phyloP scores from a whole-genome alignment of 2,797 vertebrate genomes.

The Crypturellus tataupa region DNA sequence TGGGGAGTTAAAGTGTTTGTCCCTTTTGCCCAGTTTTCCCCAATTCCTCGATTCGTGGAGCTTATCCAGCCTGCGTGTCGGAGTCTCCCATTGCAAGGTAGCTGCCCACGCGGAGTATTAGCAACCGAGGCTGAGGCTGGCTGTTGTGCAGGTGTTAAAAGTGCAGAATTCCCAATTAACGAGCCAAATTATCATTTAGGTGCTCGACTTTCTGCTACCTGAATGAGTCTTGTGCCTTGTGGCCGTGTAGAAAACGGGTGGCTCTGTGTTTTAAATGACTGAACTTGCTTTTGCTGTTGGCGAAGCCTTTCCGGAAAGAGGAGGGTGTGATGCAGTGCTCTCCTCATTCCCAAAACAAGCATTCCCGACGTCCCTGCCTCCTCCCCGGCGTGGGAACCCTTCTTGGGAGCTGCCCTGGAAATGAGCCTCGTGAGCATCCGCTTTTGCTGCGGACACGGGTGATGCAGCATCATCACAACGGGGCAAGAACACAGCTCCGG shows the following conservation, averaged over 20 bases:
- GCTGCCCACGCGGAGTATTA: background rate
- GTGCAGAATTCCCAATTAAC: background rate
- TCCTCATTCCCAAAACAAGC: background rate
- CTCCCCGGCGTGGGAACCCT: slow-evolving; percentile 29
- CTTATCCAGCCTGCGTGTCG: background rate
- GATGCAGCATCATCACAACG: fast-evolving
- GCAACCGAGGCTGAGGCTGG: background rate
- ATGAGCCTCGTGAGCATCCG: fast-evolving
- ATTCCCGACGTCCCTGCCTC: background rate
- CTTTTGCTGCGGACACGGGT: too few species aligned
- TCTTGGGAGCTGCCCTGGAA: background rate
- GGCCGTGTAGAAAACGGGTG: background rate
- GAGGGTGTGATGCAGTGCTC: fast-evolving
- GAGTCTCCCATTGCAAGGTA: background rate
- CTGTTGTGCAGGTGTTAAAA: background rate
- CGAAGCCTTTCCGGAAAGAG: background rate
- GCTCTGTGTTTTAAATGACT: background rate
- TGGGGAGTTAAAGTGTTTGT: background rate
- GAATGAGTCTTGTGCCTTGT: too few species aligned
- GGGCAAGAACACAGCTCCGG: fast-evolving
- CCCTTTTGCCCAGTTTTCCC: background rate
- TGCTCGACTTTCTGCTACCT: background rate
- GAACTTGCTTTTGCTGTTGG: background rate
- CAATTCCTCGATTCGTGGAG: background rate
- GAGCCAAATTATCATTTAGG: background rate